Percentiles rank a stretch among this genome's conserved stretches.
These are phyloP conservation scores for Nomada fucata DNA, from an alignment of 2,888 invertebrate genomes.

Conservation along the genomic window DNA sequence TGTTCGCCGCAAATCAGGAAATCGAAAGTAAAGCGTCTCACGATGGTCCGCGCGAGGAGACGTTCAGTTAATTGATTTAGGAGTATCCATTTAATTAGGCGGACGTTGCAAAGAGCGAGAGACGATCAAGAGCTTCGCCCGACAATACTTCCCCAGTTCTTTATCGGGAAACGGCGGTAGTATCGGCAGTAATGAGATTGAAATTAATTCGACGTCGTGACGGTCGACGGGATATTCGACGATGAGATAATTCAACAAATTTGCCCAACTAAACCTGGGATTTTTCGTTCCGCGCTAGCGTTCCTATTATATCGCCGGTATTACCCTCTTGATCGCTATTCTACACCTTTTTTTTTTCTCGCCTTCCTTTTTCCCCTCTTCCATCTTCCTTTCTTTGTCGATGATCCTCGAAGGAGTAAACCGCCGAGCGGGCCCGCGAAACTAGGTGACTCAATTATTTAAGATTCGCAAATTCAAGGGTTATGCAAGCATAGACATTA, in stretches of 20 bases:
- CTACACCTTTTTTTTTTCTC: not conserved
- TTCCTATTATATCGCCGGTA: conserved; percentile 39
- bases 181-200: conserved; percentile 75
- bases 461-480: no score
- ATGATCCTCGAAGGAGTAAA: conserved; percentile 25
- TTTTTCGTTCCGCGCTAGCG: conserved; percentile 43
- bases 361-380: not conserved
- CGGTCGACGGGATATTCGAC: conserved; percentile 66
- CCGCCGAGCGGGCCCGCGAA: no score
- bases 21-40: conserved; percentile 23
- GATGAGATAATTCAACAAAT: conserved; percentile 73
- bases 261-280: conserved; percentile 64
- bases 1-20: conserved; percentile 16
- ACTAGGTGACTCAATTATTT: no score
- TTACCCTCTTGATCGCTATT: conserved; percentile 25
- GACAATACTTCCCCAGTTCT: conserved; percentile 69
- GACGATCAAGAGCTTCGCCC: conserved; percentile 37
- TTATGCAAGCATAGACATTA: no score
- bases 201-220: conserved; percentile 72
- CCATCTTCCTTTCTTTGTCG: not conserved
- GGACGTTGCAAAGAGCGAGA: conserved; percentile 25
- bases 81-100: conserved; percentile 66
- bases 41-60: conserved; percentile 17
- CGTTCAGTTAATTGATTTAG: conserved; percentile 60
- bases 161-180: conserved; percentile 65